A percentile compares a stretch with the other conserved stretches of the same genome.
phyloP scores from a whole-genome alignment of 1,140 invertebrate species.

The Pseudomyrmex gracilis region DNA sequence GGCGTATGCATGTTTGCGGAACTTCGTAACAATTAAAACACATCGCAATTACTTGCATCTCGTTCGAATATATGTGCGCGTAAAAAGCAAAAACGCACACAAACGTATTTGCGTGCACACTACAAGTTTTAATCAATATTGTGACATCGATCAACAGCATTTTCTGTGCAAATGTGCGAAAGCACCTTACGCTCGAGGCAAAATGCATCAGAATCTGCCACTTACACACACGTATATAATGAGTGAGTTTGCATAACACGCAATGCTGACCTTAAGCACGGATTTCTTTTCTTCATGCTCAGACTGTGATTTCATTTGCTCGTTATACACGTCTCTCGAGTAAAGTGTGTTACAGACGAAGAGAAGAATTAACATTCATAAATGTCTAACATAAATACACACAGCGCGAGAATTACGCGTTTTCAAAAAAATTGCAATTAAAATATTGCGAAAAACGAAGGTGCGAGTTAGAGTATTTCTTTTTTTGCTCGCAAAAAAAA shows the following conservation, averaged over 20 bases:
- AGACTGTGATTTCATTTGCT: neutral
- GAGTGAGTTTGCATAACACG: constrained; percentile 9
- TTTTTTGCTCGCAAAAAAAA: too few species aligned
- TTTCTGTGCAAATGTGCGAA: neutral
- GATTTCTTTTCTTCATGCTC: neutral
- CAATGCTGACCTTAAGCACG: neutral
- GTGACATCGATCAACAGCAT: neutral
- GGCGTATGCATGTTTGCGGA: too few species aligned
- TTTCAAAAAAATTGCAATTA: too few species aligned
- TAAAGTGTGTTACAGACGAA: neutral
- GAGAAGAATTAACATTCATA: neutral
- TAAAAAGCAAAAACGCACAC: neutral
- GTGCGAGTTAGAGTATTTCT: too few species aligned
- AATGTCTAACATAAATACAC: neutral
- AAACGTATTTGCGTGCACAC: too few species aligned
- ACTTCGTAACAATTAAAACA: too few species aligned
- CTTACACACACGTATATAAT: neutral
- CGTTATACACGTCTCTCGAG: neutral
- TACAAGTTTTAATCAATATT: neutral
- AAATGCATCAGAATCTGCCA: constrained; percentile 8
- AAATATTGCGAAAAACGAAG: too few species aligned
- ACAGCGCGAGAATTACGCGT: too few species aligned
- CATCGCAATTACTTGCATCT: neutral
- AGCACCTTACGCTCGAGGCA: neutral
- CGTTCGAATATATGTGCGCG: neutral